Evolutionary conservation across 1,140 invertebrate species (phyloP).

Genomic region (Mamestra configurata): DNA sequence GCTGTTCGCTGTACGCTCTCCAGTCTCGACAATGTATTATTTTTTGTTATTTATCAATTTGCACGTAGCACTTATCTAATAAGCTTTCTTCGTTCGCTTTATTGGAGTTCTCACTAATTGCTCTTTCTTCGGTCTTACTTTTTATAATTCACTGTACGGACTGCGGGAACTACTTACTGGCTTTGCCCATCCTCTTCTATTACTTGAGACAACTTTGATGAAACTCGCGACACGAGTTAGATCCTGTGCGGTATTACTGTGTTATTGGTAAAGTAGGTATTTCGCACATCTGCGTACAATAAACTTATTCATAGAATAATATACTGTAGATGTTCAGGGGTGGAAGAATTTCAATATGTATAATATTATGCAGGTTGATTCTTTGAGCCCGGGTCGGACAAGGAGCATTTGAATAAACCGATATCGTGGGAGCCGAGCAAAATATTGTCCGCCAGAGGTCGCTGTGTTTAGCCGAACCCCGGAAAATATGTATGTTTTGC

Average conservation of each 20-base stretch:
- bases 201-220: background rate
- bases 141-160: constrained; percentile 11
- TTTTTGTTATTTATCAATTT: constrained; percentile 51
- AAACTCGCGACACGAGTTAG: background rate
- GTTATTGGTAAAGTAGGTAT: constrained; percentile 44
- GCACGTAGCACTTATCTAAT: constrained; percentile 44
- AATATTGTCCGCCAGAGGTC: constrained; percentile 84
- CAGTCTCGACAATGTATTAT: constrained; percentile 21
- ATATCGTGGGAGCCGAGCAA: constrained; percentile 82
- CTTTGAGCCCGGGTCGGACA: constrained; percentile 84
- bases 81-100: constrained; percentile 31
- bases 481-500: constrained; percentile 80
- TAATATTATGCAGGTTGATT: constrained; percentile 87
- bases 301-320: constrained; percentile 85
- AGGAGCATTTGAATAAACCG: constrained; percentile 86
- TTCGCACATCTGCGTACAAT: constrained; percentile 64
- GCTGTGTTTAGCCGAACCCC: constrained; percentile 72
- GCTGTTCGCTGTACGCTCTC: background rate
- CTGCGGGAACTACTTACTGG: background rate
- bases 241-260: background rate
- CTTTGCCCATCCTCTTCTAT: background rate
- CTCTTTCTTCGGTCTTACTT: constrained; percentile 24
- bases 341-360: constrained; percentile 86
- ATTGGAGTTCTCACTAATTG: constrained; percentile 27
- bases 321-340: constrained; percentile 74